These are phyloP conservation scores for Neodon shergylaensis DNA, from an alignment of 2,113 vertebrate species.

Conservation along the genomic window DNA sequence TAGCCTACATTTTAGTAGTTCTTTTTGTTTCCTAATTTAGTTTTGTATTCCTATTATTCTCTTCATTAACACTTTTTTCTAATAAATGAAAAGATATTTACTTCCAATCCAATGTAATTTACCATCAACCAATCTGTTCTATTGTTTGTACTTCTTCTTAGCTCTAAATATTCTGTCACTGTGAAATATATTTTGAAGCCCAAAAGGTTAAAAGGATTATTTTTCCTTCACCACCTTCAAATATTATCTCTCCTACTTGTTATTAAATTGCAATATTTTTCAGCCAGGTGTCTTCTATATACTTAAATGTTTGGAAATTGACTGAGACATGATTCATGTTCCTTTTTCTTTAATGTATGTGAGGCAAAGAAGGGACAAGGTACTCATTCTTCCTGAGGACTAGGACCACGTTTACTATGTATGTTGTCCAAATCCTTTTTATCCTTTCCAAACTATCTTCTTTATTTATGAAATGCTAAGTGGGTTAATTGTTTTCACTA, in stretches of 20 bases:
- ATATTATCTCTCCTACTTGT: background rate
- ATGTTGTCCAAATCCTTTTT: background rate
- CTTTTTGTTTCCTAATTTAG: background rate
- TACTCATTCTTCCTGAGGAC: background rate
- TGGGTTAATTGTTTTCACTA: background rate
- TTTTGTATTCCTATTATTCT: background rate
- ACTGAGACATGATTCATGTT: background rate
- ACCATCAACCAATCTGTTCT: background rate
- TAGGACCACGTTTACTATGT: background rate
- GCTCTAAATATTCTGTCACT: background rate
- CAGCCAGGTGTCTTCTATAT: background rate
- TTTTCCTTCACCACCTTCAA: background rate
- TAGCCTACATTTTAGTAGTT: background rate
- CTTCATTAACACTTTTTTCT: background rate
- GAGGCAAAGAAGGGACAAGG: background rate
- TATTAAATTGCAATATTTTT: background rate
- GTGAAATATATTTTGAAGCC: background rate
- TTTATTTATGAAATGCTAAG: background rate
- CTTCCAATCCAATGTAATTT: background rate
- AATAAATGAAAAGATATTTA: background rate
- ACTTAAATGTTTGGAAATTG: background rate
- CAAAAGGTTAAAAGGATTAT: background rate
- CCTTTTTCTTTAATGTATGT: background rate
- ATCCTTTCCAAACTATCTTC: background rate
- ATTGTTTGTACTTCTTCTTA: background rate